Conservation (phyloP, 2,113 vertebrate species). For the Leuciscus idus region DNA sequence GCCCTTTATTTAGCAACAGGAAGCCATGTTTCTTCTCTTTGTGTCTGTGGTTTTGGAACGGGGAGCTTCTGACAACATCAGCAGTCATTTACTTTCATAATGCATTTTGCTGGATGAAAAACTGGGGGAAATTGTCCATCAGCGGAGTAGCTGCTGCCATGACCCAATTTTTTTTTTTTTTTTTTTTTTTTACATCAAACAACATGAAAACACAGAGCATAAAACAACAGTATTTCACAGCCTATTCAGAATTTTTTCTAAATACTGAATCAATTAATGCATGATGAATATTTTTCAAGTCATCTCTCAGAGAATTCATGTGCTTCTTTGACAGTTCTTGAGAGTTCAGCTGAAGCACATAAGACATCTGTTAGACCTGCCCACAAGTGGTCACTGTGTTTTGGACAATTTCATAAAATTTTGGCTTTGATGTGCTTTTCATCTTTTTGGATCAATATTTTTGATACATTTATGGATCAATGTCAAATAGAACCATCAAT, state of each 20-base stretch:
- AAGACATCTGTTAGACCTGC: not conserved
- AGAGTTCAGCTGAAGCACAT: not conserved
- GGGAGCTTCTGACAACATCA: not conserved
- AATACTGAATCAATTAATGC: not conserved
- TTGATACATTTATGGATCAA: too few species aligned
- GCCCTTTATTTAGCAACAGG: slow-evolving; percentile 1
- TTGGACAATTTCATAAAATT: not conserved
- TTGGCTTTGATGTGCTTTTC: not conserved
- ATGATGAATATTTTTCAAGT: not conserved
- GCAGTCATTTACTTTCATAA: not conserved
- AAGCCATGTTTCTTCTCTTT: not conserved
- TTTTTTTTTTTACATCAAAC: not conserved
- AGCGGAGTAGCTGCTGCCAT: not conserved
- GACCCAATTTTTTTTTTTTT: not conserved
- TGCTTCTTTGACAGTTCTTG: not conserved
- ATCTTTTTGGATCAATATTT: not conserved
- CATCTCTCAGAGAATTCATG: not conserved
- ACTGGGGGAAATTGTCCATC: not conserved
- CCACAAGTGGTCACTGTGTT: not conserved
- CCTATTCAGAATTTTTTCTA: not conserved
- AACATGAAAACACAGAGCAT: slow-evolving; percentile 1
- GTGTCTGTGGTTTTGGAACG: not conserved
- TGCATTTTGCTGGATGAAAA: not conserved
- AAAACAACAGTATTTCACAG: not conserved
- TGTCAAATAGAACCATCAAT: not conserved